These are phyloP conservation scores for Archegozetes longisetosus DNA, from an alignment of 1,140 invertebrate genomes.

Conservation along the genomic window DNA sequence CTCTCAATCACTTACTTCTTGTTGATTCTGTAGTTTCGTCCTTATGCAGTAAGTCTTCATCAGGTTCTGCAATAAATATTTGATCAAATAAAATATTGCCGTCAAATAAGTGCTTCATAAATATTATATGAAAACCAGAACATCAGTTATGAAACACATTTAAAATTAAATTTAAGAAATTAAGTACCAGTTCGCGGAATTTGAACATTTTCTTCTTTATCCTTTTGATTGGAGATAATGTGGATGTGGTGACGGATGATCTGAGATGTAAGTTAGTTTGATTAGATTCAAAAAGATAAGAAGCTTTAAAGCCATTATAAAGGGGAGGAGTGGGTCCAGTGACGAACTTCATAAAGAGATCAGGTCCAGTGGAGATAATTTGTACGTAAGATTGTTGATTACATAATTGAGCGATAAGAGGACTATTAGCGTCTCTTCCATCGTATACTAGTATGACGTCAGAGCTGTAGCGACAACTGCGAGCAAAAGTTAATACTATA, in stretches of 20 bases:
- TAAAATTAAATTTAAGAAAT: too few relatives aligned
- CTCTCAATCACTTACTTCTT: not conserved
- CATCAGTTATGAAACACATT: too few relatives aligned
- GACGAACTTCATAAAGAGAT: conserved; percentile 64
- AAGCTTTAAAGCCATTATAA: conserved; percentile 61
- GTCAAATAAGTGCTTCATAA: too few relatives aligned
- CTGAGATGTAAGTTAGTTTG: not conserved
- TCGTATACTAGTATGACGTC: conserved; percentile 65
- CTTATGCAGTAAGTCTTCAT: not conserved
- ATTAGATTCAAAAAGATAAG: conserved; percentile 25
- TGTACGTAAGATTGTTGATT: conserved; percentile 55
- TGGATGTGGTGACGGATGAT: not conserved
- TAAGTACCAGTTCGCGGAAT: not conserved
- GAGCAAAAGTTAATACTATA: not conserved
- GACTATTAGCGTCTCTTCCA: conserved; percentile 39
- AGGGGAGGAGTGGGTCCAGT: conserved; percentile 56
- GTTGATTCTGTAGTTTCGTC: not conserved
- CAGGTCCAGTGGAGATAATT: conserved; percentile 58
- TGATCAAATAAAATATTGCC: too few relatives aligned
- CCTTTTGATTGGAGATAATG: not conserved
- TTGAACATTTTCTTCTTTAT: not conserved
- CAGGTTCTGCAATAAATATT: not conserved
- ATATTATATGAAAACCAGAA: too few relatives aligned
- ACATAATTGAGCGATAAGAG: conserved; percentile 63
- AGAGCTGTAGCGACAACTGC: conserved; percentile 57